Conservation (phyloP, 2,113 vertebrate species). For the Camelus bactrianus region DNA sequence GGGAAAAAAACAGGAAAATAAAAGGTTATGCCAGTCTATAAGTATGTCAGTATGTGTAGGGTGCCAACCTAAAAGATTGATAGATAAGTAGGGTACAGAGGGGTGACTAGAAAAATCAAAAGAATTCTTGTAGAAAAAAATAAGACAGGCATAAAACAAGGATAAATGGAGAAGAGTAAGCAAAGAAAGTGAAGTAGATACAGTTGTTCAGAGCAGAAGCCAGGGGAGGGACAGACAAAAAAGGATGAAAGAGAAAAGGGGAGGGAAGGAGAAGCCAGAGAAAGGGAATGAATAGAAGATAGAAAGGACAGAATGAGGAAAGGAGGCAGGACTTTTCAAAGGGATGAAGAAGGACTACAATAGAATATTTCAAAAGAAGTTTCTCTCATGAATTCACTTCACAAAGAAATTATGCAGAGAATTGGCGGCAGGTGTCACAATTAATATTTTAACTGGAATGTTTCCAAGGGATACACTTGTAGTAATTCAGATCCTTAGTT, state of each 20-base stretch:
- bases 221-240: background rate
- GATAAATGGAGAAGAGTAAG: background rate
- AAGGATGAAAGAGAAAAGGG: background rate
- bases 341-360: background rate
- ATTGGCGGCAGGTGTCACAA: background rate
- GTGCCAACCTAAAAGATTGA: background rate
- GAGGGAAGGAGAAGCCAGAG: background rate
- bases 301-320: background rate
- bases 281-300: slow-evolving; percentile 64
- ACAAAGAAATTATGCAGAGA: background rate
- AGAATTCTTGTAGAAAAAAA: slow-evolving; percentile 16
- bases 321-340: background rate
- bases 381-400: background rate
- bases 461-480: background rate
- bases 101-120: slow-evolving; percentile 20
- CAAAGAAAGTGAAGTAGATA: background rate
- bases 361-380: background rate
- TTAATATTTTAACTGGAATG: background rate
- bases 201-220: background rate
- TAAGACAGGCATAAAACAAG: slow-evolving; percentile 3
- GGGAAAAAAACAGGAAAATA: background rate
- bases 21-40: background rate
- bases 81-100: background rate
- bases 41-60: background rate
- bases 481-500: background rate